Evolutionary conservation across 2,888 invertebrate genomes (phyloP).

Genomic region (Spodoptera exigua): DNA sequence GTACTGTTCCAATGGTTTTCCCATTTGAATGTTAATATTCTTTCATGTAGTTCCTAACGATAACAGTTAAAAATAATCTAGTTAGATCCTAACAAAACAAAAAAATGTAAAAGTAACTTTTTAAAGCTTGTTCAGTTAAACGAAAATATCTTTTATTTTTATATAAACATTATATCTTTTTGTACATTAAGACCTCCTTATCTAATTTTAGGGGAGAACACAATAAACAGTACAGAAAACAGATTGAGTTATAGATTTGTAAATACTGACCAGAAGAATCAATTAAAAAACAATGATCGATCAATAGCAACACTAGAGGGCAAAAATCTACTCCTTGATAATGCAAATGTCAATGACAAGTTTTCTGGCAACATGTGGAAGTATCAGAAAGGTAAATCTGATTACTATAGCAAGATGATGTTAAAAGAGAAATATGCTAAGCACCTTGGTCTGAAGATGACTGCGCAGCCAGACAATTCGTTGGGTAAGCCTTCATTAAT

Average conservation of each 20-base stretch:
- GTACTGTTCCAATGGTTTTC: too few relatives aligned
- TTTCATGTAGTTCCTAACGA: too few relatives aligned
- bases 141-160: too few relatives aligned
- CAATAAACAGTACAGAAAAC: conserved; percentile 66
- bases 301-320: conserved; percentile 82
- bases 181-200: conserved; percentile 3
- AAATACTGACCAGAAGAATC: conserved; percentile 75
- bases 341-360: conserved; percentile 66
- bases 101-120: too few relatives aligned
- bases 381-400: conserved; percentile 67
- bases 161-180: too few relatives aligned
- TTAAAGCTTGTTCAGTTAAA: too few relatives aligned
- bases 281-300: conserved; percentile 83
- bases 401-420: conserved; percentile 73
- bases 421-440: conserved; percentile 79
- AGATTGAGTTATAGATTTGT: conserved; percentile 73
- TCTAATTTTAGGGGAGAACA: conserved; percentile 74
- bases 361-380: conserved; percentile 78
- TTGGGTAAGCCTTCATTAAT: conserved; percentile 29
- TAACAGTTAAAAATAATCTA: too few relatives aligned
- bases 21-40: too few relatives aligned
- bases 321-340: conserved; percentile 78
- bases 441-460: conserved; percentile 69
- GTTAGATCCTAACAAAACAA: too few relatives aligned
- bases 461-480: conserved; percentile 66